Percentiles rank a stretch among this genome's conserved stretches.
Conservation (phyloP, 2,888 invertebrate species). For the Athetis lepigone region DNA sequence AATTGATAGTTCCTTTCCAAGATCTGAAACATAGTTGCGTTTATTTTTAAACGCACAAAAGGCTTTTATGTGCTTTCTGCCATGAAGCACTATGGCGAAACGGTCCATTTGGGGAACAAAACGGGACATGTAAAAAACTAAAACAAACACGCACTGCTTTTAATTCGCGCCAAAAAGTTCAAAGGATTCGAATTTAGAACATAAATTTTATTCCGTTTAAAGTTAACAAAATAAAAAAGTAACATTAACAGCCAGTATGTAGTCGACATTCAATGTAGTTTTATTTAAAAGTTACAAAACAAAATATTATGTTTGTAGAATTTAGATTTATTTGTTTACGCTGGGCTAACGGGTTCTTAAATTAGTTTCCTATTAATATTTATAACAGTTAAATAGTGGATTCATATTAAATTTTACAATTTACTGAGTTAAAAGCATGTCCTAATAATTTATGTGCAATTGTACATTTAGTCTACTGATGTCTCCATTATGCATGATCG, state of each 20-base stretch:
- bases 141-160: slow-evolving; percentile 50
- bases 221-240: slow-evolving; percentile 42
- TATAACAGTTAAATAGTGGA: slow-evolving; percentile 26
- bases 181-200: slow-evolving; percentile 58
- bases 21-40: slow-evolving; percentile 34
- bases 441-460: slow-evolving; percentile 10
- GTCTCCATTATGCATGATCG: slow-evolving; percentile 35
- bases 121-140: slow-evolving; percentile 33
- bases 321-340: slow-evolving; percentile 49
- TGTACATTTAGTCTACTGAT: slow-evolving; percentile 9
- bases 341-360: slow-evolving; percentile 42
- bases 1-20: slow-evolving; percentile 55
- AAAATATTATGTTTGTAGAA: slow-evolving; percentile 29
- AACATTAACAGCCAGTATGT: background rate
- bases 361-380: slow-evolving; percentile 36
- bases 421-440: background rate
- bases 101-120: slow-evolving; percentile 41
- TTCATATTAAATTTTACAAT: slow-evolving; percentile 16
- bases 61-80: slow-evolving; percentile 44
- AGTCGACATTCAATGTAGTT: slow-evolving; percentile 3
- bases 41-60: slow-evolving; percentile 48
- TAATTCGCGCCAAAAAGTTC: slow-evolving; percentile 56
- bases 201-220: slow-evolving; percentile 45
- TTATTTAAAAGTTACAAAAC: slow-evolving; percentile 43
- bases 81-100: slow-evolving; percentile 42